These are phyloP conservation scores for Tretioscincus oriximinensis DNA, from an alignment of 2,113 vertebrate species.

Conservation along the genomic window DNA sequence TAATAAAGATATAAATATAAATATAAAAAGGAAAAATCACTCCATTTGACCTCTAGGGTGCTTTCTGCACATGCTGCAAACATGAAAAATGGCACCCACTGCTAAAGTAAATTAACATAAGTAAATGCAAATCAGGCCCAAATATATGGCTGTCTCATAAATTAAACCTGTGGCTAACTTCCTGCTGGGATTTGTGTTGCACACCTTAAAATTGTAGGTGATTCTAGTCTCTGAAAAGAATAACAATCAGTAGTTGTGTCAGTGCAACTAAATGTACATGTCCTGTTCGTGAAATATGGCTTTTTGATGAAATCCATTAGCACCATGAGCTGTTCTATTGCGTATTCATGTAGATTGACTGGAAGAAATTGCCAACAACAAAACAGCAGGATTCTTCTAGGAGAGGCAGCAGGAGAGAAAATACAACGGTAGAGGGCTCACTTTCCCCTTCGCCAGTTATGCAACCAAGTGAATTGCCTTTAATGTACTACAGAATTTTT, in stretches of 20 bases:
- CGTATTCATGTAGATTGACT: constrained; percentile 39
- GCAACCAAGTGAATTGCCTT: constrained; percentile 21
- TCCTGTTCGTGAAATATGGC: constrained; percentile 59
- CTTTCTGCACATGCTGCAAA: too few species aligned
- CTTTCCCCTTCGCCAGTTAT: constrained; percentile 24
- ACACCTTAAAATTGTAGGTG: constrained; percentile 48
- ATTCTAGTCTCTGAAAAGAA: constrained; percentile 61
- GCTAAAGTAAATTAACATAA: too few species aligned
- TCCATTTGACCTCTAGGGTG: too few species aligned
- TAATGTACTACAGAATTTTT: constrained; percentile 9
- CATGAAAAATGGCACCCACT: too few species aligned
- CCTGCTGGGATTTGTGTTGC: constrained; percentile 60
- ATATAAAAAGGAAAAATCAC: too few species aligned
- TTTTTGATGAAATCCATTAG: constrained; percentile 67
- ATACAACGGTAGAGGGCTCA: constrained; percentile 50
- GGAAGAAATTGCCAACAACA: constrained; percentile 9
- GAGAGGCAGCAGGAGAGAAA: constrained; percentile 13
- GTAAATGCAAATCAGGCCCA: constrained; percentile 4
- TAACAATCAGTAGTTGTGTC: constrained; percentile 69
- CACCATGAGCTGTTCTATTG: constrained; percentile 34
- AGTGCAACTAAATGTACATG: constrained; percentile 58
- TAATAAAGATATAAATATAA: too few species aligned
- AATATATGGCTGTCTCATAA: constrained; percentile 71
- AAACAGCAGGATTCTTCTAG: not conserved
- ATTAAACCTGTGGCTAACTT: constrained; percentile 66